phyloP scores from a whole-genome alignment of 2,888 invertebrate genomes.

The Drosophila neoperkinsi region DNA sequence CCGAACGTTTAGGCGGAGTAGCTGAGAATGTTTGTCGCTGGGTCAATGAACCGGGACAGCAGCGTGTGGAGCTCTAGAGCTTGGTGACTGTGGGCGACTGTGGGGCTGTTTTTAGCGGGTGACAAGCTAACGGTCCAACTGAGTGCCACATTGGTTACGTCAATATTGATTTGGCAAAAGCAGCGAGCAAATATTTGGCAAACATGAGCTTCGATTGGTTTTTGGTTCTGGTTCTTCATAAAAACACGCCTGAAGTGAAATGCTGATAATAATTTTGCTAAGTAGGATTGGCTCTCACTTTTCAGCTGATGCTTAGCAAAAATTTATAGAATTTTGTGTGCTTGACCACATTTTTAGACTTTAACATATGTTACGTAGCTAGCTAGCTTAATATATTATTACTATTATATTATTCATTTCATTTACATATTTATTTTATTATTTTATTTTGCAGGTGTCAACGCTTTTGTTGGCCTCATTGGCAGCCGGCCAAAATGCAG shows the following conservation, averaged over 20 bases:
- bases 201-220: slow-evolving; percentile 29
- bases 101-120: slow-evolving; percentile 49
- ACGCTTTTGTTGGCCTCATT: slow-evolving; percentile 59
- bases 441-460: slow-evolving; percentile 54
- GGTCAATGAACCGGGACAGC: slow-evolving; percentile 50
- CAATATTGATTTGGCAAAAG: slow-evolving; percentile 79
- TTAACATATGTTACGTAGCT: slow-evolving; percentile 22
- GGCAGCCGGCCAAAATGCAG: slow-evolving; percentile 51
- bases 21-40: slow-evolving; percentile 11
- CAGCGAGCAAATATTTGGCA: slow-evolving; percentile 61
- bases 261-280: slow-evolving; percentile 41
- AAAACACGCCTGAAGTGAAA: slow-evolving; percentile 30
- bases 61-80: slow-evolving; percentile 11
- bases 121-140: slow-evolving; percentile 57
- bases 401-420: not conserved
- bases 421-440: not conserved
- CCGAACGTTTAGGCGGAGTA: slow-evolving; percentile 24
- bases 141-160: slow-evolving; percentile 55
- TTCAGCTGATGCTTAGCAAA: slow-evolving; percentile 35
- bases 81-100: slow-evolving; percentile 32
- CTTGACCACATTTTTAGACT: slow-evolving; percentile 71
- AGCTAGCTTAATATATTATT: not conserved
- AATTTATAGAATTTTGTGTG: slow-evolving; percentile 27
- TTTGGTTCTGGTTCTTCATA: slow-evolving; percentile 4
- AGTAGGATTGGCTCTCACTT: slow-evolving; percentile 71